Conservation (phyloP, 53 echinoderm and acorn worm genomes). For the Holothuria leucospilota region DNA sequence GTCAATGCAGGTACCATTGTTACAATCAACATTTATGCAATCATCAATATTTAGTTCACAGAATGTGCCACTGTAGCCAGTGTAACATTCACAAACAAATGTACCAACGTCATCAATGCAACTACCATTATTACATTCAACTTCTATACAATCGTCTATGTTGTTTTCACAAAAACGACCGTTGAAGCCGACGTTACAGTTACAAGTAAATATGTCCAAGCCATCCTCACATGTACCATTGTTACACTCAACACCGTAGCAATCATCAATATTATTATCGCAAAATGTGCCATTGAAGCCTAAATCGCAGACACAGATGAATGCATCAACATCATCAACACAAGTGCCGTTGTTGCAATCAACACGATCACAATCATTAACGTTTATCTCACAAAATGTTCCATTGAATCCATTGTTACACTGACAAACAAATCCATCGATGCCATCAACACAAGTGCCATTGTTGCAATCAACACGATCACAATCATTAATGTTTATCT, state of each 20-base stretch:
- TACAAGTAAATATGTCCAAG: conserved; percentile 18
- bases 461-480: too few relatives aligned
- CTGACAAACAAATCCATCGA: too few relatives aligned
- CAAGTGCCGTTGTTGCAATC: conserved; percentile 75
- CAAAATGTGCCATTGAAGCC: conserved; percentile 69
- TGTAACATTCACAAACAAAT: background rate
- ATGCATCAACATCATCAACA: conserved; percentile 51
- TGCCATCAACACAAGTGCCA: too few relatives aligned
- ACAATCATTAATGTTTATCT: too few relatives aligned
- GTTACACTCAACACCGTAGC: conserved; percentile 54
- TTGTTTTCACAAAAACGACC: conserved; percentile 17
- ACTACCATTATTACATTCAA: background rate
- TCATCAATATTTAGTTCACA: background rate
- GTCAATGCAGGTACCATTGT: conserved; percentile 55
- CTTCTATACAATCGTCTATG: background rate
- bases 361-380: conserved; percentile 75
- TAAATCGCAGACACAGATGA: conserved; percentile 48
- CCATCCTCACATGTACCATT: conserved; percentile 59
- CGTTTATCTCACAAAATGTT: conserved; percentile 33
- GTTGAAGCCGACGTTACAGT: conserved; percentile 25
- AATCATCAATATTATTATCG: conserved; percentile 72
- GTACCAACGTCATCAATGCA: background rate
- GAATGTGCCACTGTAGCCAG: background rate
- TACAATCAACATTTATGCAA: background rate
- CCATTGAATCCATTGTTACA: too few relatives aligned